These are phyloP conservation scores for Macrosiphum euphorbiae DNA, from an alignment of 2,888 invertebrate genomes.

Conservation along the genomic window DNA sequence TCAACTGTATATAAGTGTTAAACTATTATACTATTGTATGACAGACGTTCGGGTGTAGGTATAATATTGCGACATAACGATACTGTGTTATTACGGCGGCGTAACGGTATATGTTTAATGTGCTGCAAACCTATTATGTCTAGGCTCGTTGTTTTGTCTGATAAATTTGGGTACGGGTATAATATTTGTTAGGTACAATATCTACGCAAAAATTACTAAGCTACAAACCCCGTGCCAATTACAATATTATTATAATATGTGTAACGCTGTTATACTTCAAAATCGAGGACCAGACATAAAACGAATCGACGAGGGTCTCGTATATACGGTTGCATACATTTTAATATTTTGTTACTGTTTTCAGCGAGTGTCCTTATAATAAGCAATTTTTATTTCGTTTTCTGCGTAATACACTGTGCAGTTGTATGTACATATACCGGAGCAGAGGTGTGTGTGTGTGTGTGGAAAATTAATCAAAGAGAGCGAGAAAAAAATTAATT, in stretches of 20 bases:
- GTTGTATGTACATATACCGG: background rate
- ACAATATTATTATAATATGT: background rate
- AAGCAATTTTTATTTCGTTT: background rate
- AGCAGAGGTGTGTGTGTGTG: background rate
- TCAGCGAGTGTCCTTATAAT: background rate
- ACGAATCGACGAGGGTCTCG: slow-evolving; percentile 25
- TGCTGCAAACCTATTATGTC: background rate
- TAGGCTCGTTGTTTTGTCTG: background rate
- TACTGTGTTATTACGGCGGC: background rate
- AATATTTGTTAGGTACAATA: background rate
- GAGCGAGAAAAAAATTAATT: background rate
- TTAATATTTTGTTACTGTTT: background rate
- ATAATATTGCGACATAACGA: background rate
- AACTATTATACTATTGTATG: background rate
- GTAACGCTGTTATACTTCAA: background rate
- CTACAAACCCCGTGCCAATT: background rate
- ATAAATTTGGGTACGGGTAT: background rate
- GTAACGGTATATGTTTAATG: slow-evolving; percentile 4
- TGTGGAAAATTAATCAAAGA: background rate
- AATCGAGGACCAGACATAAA: background rate
- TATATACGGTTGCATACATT: background rate
- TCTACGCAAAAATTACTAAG: background rate
- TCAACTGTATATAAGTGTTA: background rate
- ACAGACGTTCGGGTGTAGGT: background rate
- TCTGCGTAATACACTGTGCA: background rate